Evolutionary conservation across 2,888 invertebrate genomes (phyloP), one percentile per base, ranked within the genome.

Genomic region (Smittia sp.): DNA sequence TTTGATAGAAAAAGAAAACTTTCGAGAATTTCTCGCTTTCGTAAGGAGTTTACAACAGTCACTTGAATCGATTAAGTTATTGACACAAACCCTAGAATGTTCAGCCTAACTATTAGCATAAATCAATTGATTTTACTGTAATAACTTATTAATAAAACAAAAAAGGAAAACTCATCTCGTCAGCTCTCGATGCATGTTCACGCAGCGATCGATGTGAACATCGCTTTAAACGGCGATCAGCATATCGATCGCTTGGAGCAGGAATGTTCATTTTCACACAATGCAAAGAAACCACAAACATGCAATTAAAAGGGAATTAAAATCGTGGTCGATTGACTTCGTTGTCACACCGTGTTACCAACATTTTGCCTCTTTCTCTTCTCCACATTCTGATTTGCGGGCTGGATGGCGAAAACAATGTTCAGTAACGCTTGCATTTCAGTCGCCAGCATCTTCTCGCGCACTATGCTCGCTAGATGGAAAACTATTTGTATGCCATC

Each of bases 291-390:
- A n/a, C 46, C 58, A 58, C 63, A 63, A 69, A 52, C 46, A 52
- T 69, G 73, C 73, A 73, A 73, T 73, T 73, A 73, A 73, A 73
- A 73, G 52, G 41, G 27, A 65, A 72, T 72, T 72, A 62, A 72
- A 73, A 65, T 73, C 73, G 73, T 73, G 73, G 73, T 73, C 63
- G 62, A 73, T 27, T 73, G 46, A 73, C 39, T 73, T 65, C 18
- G 65, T 65, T 73, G 63, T 73, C 65, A 65, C 73, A 73, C 73
- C 32, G n/a, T 15, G 62, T 69, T 69, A 58, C 20, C n/a, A 46
- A 46, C 68, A 72, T 72, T 63, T 63, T 7, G 15, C 22, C 20
- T 67, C 20, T 39, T 67, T 38, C 66, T 38, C 11, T 46, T 15
- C 58, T 58, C 3, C 20, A 18, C 58, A 18, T 13, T 7, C 4